Conservation (phyloP, 2,113 vertebrate genomes). For the Hucho hucho region DNA sequence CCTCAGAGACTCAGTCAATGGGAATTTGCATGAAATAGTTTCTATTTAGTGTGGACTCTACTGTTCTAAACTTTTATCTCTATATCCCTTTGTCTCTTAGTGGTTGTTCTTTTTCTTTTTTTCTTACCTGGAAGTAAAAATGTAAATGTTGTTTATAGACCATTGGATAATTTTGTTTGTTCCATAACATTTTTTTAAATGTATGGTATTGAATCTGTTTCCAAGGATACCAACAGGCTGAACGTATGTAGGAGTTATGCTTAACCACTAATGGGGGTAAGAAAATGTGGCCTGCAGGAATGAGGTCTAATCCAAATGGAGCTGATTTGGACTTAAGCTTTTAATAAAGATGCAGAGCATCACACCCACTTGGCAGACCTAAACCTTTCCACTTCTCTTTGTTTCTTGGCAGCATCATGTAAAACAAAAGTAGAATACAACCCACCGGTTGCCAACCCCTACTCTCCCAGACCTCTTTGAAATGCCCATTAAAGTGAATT, state of each 20-base stretch:
- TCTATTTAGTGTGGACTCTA: background rate
- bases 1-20: background rate
- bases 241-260: background rate
- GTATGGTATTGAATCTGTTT: conserved; percentile 18
- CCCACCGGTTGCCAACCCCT: background rate
- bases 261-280: conserved; percentile 25
- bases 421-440: conserved; percentile 8
- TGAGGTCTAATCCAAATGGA: conserved; percentile 4
- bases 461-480: background rate
- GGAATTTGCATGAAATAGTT: background rate
- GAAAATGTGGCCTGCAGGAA: conserved; percentile 33
- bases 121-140: background rate
- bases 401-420: conserved; percentile 23
- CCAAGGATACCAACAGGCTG: background rate
- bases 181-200: conserved; percentile 21
- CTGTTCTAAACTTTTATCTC: background rate
- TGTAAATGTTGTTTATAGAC: conserved; percentile 9
- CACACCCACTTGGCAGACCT: conserved; percentile 21
- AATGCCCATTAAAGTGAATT: conserved; percentile 23
- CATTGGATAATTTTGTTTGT: conserved; percentile 36
- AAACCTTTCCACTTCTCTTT: conserved; percentile 11
- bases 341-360: conserved; percentile 28
- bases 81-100: background rate
- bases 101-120: background rate
- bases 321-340: conserved; percentile 36